Base-by-base conservation (phyloP, 2,888 invertebrate species). In the Saturnia pavonia region DNA sequence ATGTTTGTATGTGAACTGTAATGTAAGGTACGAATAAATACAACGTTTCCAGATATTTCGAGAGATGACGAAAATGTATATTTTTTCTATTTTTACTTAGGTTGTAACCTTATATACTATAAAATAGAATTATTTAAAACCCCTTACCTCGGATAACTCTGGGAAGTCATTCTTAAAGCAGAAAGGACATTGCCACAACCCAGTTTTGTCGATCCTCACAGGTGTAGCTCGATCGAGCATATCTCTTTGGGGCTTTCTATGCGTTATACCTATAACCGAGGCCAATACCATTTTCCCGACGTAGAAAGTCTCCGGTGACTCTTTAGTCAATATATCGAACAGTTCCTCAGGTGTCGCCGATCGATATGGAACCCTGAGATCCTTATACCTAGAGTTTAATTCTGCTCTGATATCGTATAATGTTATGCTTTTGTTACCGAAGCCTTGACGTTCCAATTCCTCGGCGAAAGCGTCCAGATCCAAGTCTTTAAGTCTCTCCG, bases 381-480 rank as follows among this genome's bases (percentile, higher is more conserved):
- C 99, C 87, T 98, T 98, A 86, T 99, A 99, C 69, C 99, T 95
- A 84, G 97, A 96, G 89, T 98, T 99, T 79, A 99, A 92, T 94
- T 99, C 99, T 0, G 98, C 98, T 77, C 99, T 95, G 73, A 99
- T 99, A 85, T 99, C 99, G 84, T 99, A 99, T 67, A 99, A 89
- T 0, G 99, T 99, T 73, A 99, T 99, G 82, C 97, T 97, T 81
- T 98, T 98, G 82, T 98, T 97, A 6, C 97, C 97, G 80, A 97
- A 97, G 14, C 97, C 97, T 95, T 97, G 99, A 70, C 99, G 95
- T 82, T 99, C 98, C 72, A 99, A 94, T 91, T 99, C 99, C 80
- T 98, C 99, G 0, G 99, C 99, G 87, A 99, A 99, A 0, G 99
- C 99, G 88, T 99, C 99, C 74, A 99, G 94, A 94, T 99, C 99